phyloP scores from a whole-genome alignment of 1,140 invertebrate species.

The Drosophila kanapiae region DNA sequence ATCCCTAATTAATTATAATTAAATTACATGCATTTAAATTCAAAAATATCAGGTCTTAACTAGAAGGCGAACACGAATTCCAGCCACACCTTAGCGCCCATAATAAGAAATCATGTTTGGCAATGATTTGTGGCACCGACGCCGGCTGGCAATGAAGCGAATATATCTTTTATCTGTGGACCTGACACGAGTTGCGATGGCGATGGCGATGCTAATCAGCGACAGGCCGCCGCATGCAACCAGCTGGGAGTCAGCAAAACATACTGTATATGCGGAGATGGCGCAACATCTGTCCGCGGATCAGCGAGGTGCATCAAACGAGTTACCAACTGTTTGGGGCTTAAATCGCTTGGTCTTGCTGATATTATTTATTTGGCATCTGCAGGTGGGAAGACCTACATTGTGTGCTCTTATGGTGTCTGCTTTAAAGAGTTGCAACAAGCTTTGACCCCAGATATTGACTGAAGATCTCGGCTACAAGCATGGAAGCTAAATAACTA shows the following conservation, averaged over 20 bases:
- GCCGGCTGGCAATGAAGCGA: slow-evolving; percentile 7
- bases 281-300: slow-evolving; percentile 60
- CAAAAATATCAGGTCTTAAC: slow-evolving; percentile 32
- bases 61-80: slow-evolving; percentile 47
- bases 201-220: slow-evolving; percentile 74
- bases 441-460: slow-evolving; percentile 18
- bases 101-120: slow-evolving; percentile 75
- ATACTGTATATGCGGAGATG: slow-evolving; percentile 23
- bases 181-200: slow-evolving; percentile 67
- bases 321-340: slow-evolving; percentile 37
- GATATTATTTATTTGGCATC: slow-evolving; percentile 43
- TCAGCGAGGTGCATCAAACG: slow-evolving; percentile 21
- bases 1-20: slow-evolving; percentile 48
- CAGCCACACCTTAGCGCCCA: slow-evolving; percentile 59
- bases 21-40: slow-evolving; percentile 57
- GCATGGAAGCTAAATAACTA: background rate
- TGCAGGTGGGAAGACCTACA: slow-evolving; percentile 19
- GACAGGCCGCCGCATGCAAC: slow-evolving; percentile 57
- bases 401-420: slow-evolving; percentile 13
- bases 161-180: slow-evolving; percentile 57
- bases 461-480: background rate
- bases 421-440: slow-evolving; percentile 1
- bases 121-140: slow-evolving; percentile 75
- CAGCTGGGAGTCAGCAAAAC: slow-evolving; percentile 19
- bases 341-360: slow-evolving; percentile 57